Evolutionary conservation across 1,140 invertebrate genomes (phyloP), one percentile per base, ranked within the genome.

Genomic region (Drosophila leontia): DNA sequence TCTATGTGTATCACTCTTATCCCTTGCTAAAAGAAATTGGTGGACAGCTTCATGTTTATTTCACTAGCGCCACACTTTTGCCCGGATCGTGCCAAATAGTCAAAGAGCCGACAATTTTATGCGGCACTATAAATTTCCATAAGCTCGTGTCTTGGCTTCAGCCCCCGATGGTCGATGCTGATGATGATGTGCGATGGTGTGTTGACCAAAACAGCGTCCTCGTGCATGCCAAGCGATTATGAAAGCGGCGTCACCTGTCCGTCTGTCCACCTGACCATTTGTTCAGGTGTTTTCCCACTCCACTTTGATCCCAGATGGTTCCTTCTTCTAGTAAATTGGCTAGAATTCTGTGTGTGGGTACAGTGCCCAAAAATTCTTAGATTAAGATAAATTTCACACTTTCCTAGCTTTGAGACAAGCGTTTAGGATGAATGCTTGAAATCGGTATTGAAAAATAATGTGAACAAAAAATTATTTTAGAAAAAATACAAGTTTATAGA

Each of bases 1-100:
- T 75, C 35, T 37, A 50, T 75, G 41, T 58, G 42, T 58, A 64
- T 53, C 75, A 83, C 72, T 78, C 29, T 67, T 62, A 83, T 83
- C 84, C 82, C 50, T 44, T 62, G 60, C 63, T 69, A 58, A 84
- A 87, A 80, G 72, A 87, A 84, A 87, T 87, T 86, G 58, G 23
- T 69, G 53, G 75, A 62, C 76, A 63, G 48, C 60, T 78, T 78
- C 61, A 75, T 83, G 63, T 75, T 64, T 79, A 68, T 78, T 78
- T 85, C 64, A 85, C 83, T 64, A 70, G 68, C 60, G 71, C 79
- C 83, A 74, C 83, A 74, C 76, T 82, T 87, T 67, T 55, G 42
- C 15, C 35, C 41, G 58, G 59, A 71, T 74, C 77, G 84, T 87
- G 84, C 84, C 84, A 86, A 44, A 29, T 56, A 58, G 47, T 19